A percentile compares a stretch with the other conserved stretches of the same genome.
These are phyloP conservation scores for Akabosia matsudoensis DNA, from an alignment of 1,140 invertebrate genomes.

Conservation along the genomic window DNA sequence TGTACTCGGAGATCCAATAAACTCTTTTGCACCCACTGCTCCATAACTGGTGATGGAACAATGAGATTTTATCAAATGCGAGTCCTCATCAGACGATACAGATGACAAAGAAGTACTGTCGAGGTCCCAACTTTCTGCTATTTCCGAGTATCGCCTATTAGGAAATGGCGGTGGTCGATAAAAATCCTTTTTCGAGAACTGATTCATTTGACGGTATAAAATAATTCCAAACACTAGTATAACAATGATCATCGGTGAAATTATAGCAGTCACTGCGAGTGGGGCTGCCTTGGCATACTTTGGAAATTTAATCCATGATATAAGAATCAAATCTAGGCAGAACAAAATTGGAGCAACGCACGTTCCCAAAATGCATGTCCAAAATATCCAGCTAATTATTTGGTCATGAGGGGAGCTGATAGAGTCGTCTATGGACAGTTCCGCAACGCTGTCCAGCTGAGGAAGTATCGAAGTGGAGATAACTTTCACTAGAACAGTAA, in stretches of 20 bases:
- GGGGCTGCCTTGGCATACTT: conserved; percentile 29
- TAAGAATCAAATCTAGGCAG: conserved; percentile 35
- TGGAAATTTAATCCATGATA: conserved; percentile 38
- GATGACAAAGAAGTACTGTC: not conserved
- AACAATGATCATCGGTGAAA: conserved; percentile 19
- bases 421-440: not conserved
- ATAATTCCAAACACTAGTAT: conserved; percentile 31
- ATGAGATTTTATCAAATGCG: conserved; percentile 15
- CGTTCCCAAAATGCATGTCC: conserved; percentile 29
- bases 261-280: conserved; percentile 30
- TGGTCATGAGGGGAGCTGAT: conserved; percentile 36
- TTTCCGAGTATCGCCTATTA: conserved; percentile 32
- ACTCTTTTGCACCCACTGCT: conserved; percentile 20
- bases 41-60: conserved; percentile 25
- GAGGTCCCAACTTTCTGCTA: conserved; percentile 30
- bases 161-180: conserved; percentile 4
- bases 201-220: conserved; percentile 18
- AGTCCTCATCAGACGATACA: not conserved
- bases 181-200: not conserved
- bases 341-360: conserved; percentile 31
- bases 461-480: not conserved
- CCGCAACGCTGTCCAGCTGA: not conserved
- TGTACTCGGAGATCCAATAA: not conserved
- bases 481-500: conserved; percentile 10
- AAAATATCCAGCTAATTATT: conserved; percentile 30